Evolutionary conservation across 2,113 vertebrate genomes (phyloP), one percentile per base, ranked within the genome.

Genomic region (Nansenia antarctica): DNA sequence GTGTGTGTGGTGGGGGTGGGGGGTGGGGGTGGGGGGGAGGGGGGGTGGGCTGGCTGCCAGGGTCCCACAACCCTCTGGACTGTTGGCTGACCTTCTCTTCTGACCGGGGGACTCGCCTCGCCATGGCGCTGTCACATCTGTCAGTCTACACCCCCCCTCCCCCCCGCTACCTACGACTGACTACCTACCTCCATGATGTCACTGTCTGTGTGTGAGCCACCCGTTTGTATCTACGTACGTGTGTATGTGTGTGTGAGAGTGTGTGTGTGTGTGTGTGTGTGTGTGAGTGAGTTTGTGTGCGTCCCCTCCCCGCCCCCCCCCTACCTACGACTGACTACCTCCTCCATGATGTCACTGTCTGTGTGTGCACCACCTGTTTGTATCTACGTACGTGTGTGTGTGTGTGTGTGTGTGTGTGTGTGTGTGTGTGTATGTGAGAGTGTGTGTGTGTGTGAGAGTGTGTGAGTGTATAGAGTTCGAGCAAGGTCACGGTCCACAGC

Each of bases 1-100:
- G 18, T 18, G 8, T 0, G n/a, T 14, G 2, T 1, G 12, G 37
- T 42, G 12, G 12, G n/a, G 72, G 77, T 27, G 11, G 49, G 11
- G 49, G 70, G 65, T 9, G n/a, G n/a, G 12, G 58, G 14, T 35
- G 59, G 32, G 20, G 4, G 49, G 37, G 11, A 69, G 73, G 37
- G 58, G 80, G 74, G 82, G 34, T 79, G 82, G 84, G 76, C 49
- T 60, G 27, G 29, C 63, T 69, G 82, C 87, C 81, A 88, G 71
- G 82, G 52, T 70, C 68, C 73, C n/a, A n/a, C n/a, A 14, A 77
- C 72, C 72, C 39, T 70, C 73, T 74, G 84, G 81, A 82, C 72
- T 59, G 73, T 81, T 77, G 71, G 72, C 68, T 90, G 86, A 91
- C 89, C 90, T 90, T 85, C 79, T 77, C 61, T 3, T 69, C 62